A percentile compares a stretch with the other conserved stretches of the same genome.
phyloP scores from a whole-genome alignment of 2,113 vertebrate species.

The Rhadina sibilatrix region DNA sequence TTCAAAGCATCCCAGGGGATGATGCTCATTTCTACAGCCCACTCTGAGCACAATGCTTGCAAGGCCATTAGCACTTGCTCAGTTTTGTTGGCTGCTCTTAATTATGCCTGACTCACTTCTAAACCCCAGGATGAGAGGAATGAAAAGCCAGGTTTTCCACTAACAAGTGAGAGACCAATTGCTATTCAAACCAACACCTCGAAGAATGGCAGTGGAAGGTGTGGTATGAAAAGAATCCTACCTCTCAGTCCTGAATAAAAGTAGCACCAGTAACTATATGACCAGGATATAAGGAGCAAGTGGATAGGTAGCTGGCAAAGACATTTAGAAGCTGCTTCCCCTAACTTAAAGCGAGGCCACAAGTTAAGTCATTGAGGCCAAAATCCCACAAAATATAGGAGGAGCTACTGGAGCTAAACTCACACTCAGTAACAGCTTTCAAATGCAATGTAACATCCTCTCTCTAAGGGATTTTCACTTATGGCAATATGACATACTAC shows the following conservation, averaged over 20 bases:
- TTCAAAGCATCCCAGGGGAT: neutral
- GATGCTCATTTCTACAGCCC: neutral
- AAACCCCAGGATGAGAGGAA: neutral
- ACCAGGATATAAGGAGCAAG: neutral
- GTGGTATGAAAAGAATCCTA: neutral
- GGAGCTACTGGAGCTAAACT: neutral
- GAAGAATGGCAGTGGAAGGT: neutral
- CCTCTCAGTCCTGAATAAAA: neutral
- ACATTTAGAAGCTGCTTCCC: neutral
- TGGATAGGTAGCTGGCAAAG: neutral
- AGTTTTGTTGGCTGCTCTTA: neutral
- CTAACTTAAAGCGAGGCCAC: neutral
- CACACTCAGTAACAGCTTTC: neutral
- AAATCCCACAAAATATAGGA: neutral
- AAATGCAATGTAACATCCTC: neutral
- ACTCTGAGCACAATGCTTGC: neutral
- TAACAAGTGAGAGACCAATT: neutral
- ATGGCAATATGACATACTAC: neutral
- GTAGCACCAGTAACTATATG: neutral
- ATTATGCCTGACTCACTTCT: slow-evolving; percentile 1
- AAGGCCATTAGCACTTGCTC: neutral
- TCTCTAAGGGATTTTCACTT: neutral
- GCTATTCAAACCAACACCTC: neutral
- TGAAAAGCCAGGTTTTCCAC: neutral
- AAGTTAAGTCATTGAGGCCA: neutral